phyloP scores from a whole-genome alignment of 2,797 vertebrate genomes.

The Phoebastria nigripes region DNA sequence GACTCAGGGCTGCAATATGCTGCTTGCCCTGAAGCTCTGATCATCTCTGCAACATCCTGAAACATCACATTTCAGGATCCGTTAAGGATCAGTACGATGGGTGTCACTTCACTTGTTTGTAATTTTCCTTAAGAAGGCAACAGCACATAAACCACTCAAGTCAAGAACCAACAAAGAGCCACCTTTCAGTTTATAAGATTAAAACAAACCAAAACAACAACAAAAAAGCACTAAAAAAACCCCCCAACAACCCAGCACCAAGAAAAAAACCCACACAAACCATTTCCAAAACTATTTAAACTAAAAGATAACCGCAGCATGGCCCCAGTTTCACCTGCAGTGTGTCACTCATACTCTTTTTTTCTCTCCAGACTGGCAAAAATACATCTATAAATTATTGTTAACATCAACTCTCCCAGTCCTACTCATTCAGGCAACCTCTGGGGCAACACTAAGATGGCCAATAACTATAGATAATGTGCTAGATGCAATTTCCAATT shows the following conservation, averaged over 20 bases:
- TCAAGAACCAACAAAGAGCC: neutral
- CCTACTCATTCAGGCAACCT: neutral
- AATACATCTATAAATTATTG: neutral
- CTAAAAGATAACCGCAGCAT: neutral
- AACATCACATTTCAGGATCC: neutral
- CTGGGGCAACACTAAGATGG: neutral
- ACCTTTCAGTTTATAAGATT: neutral
- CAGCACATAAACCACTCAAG: neutral
- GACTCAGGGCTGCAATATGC: neutral
- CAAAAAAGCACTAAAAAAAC: neutral
- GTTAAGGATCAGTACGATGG: neutral
- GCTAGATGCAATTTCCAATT: neutral
- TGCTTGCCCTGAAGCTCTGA: neutral
- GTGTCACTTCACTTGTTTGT: neutral
- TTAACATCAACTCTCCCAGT: neutral
- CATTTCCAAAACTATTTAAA: neutral
- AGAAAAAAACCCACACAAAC: neutral
- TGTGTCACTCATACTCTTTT: neutral
- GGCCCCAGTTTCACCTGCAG: neutral
- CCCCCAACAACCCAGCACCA: accelerated
- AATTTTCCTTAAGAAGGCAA: neutral
- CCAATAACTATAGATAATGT: neutral
- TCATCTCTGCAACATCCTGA: neutral
- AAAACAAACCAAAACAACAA: neutral
- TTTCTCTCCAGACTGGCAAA: neutral